Conservation (phyloP, 2,113 vertebrate genomes). For the Origma solitaria region DNA sequence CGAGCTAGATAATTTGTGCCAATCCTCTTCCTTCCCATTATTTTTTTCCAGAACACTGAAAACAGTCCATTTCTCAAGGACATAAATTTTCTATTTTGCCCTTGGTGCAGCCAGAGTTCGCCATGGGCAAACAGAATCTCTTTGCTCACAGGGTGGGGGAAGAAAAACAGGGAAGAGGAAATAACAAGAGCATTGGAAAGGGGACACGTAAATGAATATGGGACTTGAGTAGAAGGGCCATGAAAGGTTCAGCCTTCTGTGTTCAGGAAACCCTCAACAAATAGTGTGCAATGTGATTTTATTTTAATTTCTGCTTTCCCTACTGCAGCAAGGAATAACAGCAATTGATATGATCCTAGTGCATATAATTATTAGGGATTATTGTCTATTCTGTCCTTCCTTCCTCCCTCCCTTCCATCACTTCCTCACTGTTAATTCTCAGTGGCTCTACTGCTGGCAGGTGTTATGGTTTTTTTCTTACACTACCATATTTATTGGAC, state of each 20-base stretch:
- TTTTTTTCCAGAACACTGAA: background rate
- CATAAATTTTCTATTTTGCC: background rate
- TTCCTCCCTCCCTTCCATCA: background rate
- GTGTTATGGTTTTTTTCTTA: background rate
- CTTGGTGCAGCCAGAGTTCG: background rate
- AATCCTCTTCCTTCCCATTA: background rate
- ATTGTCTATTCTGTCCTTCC: background rate
- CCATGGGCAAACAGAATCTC: background rate
- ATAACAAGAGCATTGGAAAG: accelerated
- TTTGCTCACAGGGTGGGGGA: background rate
- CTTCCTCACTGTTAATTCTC: background rate
- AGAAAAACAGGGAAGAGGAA: background rate
- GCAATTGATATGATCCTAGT: background rate
- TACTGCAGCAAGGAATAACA: background rate
- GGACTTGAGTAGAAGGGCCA: background rate
- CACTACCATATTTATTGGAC: background rate
- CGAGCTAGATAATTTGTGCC: background rate
- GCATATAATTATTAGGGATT: background rate
- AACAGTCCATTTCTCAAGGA: background rate
- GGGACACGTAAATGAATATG: background rate
- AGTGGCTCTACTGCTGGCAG: background rate
- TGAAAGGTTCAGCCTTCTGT: background rate
- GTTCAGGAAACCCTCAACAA: background rate
- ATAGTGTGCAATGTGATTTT: background rate
- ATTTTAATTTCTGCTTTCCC: background rate